Percentiles rank a stretch among this genome's conserved stretches.
These are phyloP conservation scores for Brachynemurus nebulosus DNA, from an alignment of 2,888 invertebrate genomes.

Conservation along the genomic window DNA sequence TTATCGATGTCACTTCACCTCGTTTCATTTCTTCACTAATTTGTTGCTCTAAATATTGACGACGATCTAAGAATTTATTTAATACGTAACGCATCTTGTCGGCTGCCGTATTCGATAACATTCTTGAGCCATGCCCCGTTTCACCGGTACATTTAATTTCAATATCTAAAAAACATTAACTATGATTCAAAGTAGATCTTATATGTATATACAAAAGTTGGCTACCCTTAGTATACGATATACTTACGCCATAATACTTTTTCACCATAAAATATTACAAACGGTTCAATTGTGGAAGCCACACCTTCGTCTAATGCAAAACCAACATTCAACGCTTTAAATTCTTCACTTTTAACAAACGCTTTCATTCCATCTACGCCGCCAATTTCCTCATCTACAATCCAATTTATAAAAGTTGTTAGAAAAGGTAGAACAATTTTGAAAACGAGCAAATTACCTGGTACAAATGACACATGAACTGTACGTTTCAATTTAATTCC, in stretches of 20 bases:
- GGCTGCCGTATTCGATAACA: constrained; percentile 68
- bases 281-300: constrained; percentile 51
- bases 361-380: constrained; percentile 67
- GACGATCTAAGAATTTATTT: constrained; percentile 55
- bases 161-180: constrained; percentile 41
- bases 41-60: constrained; percentile 50
- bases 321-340: constrained; percentile 64
- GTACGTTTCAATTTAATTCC: constrained; percentile 46
- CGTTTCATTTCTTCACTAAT: constrained; percentile 48
- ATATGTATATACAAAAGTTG: neutral
- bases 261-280: constrained; percentile 58
- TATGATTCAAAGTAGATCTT: neutral
- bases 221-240: neutral
- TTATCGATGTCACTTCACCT: constrained; percentile 79
- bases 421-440: constrained; percentile 3
- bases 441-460: constrained; percentile 40
- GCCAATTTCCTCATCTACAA: constrained; percentile 77
- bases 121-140: constrained; percentile 76
- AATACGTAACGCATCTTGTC: constrained; percentile 65
- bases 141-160: constrained; percentile 62
- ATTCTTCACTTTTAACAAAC: constrained; percentile 61
- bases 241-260: constrained; percentile 73
- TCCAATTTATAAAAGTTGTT: constrained; percentile 7
- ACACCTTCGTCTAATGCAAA: constrained; percentile 82
- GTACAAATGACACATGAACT: constrained; percentile 57